Evolutionary conservation across 2,113 vertebrate genomes (phyloP), one percentile per base, ranked within the genome.

Genomic region (Heteronetta atricapilla): DNA sequence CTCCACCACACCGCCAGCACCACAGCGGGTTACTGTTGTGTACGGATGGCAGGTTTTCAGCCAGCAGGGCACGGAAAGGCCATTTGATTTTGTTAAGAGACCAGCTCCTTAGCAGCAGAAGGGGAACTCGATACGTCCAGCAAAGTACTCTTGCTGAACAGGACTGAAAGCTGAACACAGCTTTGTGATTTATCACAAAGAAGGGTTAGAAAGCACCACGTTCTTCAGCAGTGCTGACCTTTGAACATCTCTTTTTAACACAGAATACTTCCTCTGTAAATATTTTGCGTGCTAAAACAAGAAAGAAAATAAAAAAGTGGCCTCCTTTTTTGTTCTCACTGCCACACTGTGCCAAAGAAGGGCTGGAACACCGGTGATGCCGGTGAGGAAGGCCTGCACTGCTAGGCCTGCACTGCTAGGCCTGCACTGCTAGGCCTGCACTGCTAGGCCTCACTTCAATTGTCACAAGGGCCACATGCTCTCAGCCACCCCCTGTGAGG

Each of bases 401-500:
- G 42, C 50, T 13, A n/a, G 63, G 62, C 14, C 23, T 4, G n/a
- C n/a, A n/a, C n/a, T n/a, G n/a, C n/a, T n/a, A 42, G 11, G 6
- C 18, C 44, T 36, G 40, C 40, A 58, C 42, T 69, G 42, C 50
- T 13, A n/a, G 63, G 62, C 14, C 23, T 4, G n/a, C n/a, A n/a
- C n/a, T n/a, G n/a, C n/a, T n/a, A n/a, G n/a, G n/a, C 28, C 22
- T 69, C 2, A 0, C 3, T 68, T 33, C 26, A 52, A 46, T 36
- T 76, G 78, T 74, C 33, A 8, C 3, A 21, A 70, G 44, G 13
- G 44, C 1, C 0, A 28, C 4, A 0, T 2, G 2, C 40, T 34
- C 64, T 62, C 36, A 4, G 1, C 44, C 48, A 56, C 28, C 55
- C 34, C 40, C 50, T 38, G 6, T 59, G 48, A 85, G 53, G 81